Base-by-base conservation (phyloP, 2,113 vertebrate genomes). In the Sebastes fasciatus region DNA sequence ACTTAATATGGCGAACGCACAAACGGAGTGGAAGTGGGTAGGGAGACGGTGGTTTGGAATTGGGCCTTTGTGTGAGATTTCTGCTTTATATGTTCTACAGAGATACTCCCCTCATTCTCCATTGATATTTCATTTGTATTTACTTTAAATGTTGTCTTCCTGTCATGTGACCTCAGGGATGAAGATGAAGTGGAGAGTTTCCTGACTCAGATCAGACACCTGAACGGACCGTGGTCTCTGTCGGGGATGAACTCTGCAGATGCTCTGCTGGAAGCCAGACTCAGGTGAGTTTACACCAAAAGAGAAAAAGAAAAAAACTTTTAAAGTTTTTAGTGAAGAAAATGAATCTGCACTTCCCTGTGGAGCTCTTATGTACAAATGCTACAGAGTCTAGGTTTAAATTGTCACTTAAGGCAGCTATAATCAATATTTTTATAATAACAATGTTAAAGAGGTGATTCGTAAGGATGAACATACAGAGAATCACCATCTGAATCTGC, bases 171-270 rank as follows among this genome's bases (percentile, higher is more conserved):
- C 73, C 4, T 5, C 66, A 95, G 93, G 34, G 88, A 83, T 62
- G 82, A 89, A 40, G 92, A 87, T 6, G 89, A 93, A 14, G 80
- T 83, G 43, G 91, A 89, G 19, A 43, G 79, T 60, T 79, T 90
- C 45, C 86, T 87, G 65, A 84, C 87, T 66, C 80, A 77, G 60
- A n/a, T 85, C 43, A 79, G 85, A 76, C 82, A 75, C 23, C 79
- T 89, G 54, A 89, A 87, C 5, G 61, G 61, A 63, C 91, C 78
- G 0, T 87, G 82, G 85, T 84, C 84, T 62, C 69, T 87, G 23
- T 79, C 89, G 19, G 84, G 74, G 34, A 71, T 61, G 58, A 87
- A 83, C 13, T 78, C 84, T 49, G 77, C 12, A 61, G 92, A 94
- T 7, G 21, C 74, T 43, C 79, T 90, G 63, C 64, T 89, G 0